phyloP scores from a whole-genome alignment of 1,140 invertebrate genomes.

The Armadillidium nasatum region DNA sequence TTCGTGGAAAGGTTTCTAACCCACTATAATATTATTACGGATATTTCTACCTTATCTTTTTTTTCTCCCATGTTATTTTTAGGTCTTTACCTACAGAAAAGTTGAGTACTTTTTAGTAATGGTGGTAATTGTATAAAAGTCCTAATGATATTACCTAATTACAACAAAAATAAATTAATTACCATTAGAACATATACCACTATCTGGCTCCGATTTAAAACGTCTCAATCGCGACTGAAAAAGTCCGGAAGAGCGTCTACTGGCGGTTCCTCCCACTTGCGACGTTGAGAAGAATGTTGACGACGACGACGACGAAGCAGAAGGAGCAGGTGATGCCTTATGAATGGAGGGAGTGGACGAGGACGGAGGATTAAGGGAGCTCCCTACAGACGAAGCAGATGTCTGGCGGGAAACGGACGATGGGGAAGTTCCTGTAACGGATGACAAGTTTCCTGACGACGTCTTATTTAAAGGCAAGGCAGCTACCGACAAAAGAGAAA shows the following conservation, averaged over 20 bases:
- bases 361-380: slow-evolving; percentile 18
- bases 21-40: no score
- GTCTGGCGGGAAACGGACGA: slow-evolving; percentile 33
- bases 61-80: no score
- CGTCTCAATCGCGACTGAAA: neutral
- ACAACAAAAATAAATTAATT: neutral
- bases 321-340: neutral
- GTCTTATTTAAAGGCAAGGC: neutral
- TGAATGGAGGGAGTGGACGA: neutral
- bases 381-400: slow-evolving; percentile 1
- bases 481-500: neutral
- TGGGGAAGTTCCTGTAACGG: slow-evolving; percentile 27
- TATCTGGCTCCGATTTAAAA: neutral
- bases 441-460: neutral
- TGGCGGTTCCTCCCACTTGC: neutral
- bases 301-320: slow-evolving; percentile 1
- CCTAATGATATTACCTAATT: no score
- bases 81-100: no score
- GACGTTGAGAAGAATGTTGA: neutral
- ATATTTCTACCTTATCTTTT: no score
- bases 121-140: no score
- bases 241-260: neutral
- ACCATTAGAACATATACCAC: neutral
- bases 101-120: no score
- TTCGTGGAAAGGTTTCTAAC: no score